Base-by-base conservation (phyloP, 2,797 vertebrate species). In the Silurus aristotelis region DNA sequence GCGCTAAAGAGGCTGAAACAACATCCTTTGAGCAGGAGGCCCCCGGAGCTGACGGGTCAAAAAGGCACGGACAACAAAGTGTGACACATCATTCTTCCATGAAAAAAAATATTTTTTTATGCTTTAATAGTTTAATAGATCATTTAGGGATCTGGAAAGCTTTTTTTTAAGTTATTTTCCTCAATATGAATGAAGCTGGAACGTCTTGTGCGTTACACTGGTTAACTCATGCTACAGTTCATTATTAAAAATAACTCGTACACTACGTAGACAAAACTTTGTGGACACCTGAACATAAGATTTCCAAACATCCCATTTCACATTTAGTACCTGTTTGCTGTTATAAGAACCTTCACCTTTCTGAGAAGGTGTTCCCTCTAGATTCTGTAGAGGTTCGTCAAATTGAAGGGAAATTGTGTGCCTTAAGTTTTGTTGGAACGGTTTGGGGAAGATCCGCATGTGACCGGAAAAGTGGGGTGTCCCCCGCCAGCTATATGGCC, bases 1-100 rank as follows among this genome's bases (percentile, higher is more conserved):
- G 90, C 87, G 89, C 91, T 90, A 89, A 91, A 85, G 73, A 86
- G 88, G 90, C 88, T 92, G 90, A 92, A 92, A 91, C 90, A 93
- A 93, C 90, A 91, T 92, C 91, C 91, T 38, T 90, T 90, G 86
- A 90, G 88, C 85, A 90, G 87, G 86, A 89, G 87, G 88, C 48
- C 91, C 90, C 89, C 90, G 83, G 89, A 91, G 88, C 90, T 84
- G 64, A 83, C 63, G 52, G 86, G 85, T 87, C 87, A n/a, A 85
- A 85, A 87, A 87, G n/a, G 76, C 89, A 90, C 90, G 6, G 90
- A 63, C 12, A 15, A 78, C 58, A 17, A 52, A 52, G 15, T 25
- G n/a, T 27, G 78, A 20, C 15, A 55, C 3, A 2, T 17, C 13
- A 25, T 80, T 38, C 38, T 80, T 25, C 31, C 38, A 38, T 38